Evolutionary conservation across 2,113 vertebrate species (phyloP).

Genomic region (Elephantulus edwardii): DNA sequence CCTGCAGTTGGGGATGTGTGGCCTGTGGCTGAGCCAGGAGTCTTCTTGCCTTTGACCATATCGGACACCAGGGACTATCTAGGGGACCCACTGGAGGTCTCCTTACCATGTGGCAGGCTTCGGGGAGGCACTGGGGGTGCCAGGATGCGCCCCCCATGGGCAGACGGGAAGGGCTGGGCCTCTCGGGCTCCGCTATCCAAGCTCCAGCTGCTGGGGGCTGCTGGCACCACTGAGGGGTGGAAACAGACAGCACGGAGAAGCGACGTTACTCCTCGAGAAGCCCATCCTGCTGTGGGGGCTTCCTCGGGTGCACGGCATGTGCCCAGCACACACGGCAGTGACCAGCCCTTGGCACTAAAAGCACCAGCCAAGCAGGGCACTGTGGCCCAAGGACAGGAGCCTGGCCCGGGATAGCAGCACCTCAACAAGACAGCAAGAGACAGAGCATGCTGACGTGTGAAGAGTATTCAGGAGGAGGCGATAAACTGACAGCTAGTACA

Average conservation of each 20-base stretch:
- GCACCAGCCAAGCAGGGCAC: slow-evolving; percentile 32
- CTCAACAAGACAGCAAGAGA: slow-evolving; percentile 44
- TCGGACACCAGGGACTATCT: slow-evolving; percentile 44
- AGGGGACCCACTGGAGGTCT: slow-evolving; percentile 75
- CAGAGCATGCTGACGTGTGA: slow-evolving; percentile 54
- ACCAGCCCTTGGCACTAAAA: not conserved
- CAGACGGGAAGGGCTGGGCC: slow-evolving; percentile 91
- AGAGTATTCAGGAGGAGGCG: slow-evolving; percentile 31
- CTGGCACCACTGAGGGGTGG: slow-evolving; percentile 89
- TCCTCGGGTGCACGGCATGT: not conserved
- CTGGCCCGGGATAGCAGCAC: not conserved
- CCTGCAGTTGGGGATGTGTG: not conserved
- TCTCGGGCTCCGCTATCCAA: slow-evolving; percentile 94
- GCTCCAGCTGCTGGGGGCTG: slow-evolving; percentile 92
- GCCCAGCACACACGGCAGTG: not conserved
- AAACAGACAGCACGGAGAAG: slow-evolving; percentile 82
- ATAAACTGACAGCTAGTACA: slow-evolving; percentile 60
- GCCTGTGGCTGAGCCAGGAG: slow-evolving; percentile 49
- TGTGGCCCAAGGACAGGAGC: slow-evolving; percentile 33
- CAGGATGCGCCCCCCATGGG: slow-evolving; percentile 88
- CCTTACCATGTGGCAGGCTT: slow-evolving; percentile 93
- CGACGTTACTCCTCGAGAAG: slow-evolving; percentile 62
- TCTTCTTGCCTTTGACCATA: slow-evolving; percentile 35
- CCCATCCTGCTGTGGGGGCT: slow-evolving; percentile 28
- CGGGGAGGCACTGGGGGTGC: slow-evolving; percentile 91